Base-by-base conservation (phyloP, 1,140 invertebrate species). In the Drosophila kepulauana region DNA sequence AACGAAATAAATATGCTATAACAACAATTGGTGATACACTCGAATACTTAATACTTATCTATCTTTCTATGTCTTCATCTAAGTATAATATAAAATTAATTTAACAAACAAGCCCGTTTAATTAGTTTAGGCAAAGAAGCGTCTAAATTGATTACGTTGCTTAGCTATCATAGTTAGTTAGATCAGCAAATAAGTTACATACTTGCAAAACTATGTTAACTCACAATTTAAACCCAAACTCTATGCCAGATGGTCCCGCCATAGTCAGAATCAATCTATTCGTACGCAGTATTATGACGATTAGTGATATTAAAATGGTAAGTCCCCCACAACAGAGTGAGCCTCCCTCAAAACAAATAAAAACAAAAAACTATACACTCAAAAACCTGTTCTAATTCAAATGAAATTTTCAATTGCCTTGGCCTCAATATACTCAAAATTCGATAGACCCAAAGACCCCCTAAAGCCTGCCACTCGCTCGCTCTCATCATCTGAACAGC, bases 271-370 rank as follows among this genome's bases (percentile, higher is more conserved):
- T 99, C 94, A 99, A 99, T 96, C 96, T 98, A 94, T 98, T 98
- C 95, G 97, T 99, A 93, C 95, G 98, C 95, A 98, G 97, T 95
- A 98, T 99, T 94, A 97, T 97, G 92, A 98, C 98, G 93, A 98
- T 99, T 95, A 98, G 98, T 96, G 98, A 99, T 96, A 98, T 98
- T 94, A 98, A 98, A 95, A 98, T 98, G 98, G 97, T 98, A 97
- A 97, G 97, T 97, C 43, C 38, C 67, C 45, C 58, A 63, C 41
- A 63, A 48, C 52, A 65, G 48, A 65, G 52, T 58, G 41, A 46
- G 48, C 57, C n/a, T 15, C 38, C 20, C 3, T 25, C 20, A 25
- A 25, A 25, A 25, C 0, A 25, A 20, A 20, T 16, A 20, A 20
- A 20, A 20, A 20, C 2, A 20, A 20, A 25, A 25, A 25, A 25